Base-by-base conservation (phyloP, 2,113 vertebrate species). In the Platysteira castanea region DNA sequence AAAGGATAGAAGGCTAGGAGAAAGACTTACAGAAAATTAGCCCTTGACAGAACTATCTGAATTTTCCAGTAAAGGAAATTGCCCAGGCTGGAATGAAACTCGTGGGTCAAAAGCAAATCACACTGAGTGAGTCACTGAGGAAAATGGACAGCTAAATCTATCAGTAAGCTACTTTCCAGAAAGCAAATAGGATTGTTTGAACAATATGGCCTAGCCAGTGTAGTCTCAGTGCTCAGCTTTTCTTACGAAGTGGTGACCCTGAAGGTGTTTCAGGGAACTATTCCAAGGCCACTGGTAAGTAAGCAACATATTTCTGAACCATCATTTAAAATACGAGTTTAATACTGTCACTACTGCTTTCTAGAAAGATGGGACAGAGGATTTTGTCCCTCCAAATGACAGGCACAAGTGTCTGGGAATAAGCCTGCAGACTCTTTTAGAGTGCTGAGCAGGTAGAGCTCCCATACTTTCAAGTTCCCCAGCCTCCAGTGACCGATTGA, bases 31-130 rank as follows among this genome's bases (percentile, higher is more conserved):
- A 86, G 44, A 86, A 76, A 88, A 87, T 39, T 44, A 70, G 52
- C 14, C 16, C 50, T 67, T 74, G 65, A 44, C 21, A 70, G 61
- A 90, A 59, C 20, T 37, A 46, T 15, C 28, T 6, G 2, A 79
- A 75, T 83, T 96, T 82, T 31, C 39, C 75, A 68, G 33, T 20
- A 54, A 67, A 88, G 14, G 17, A 74, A 88, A 85, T 67, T 63
- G 6, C 13, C 39, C 47, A 83, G 61, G 30, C 50, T 65, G 64
- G 27, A 92, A 53, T 18, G 28, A 79, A 94, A 88, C n/a, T 41
- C 52, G 28, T 10, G 10, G 56, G 23, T 74, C 61, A 85, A 85
- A 88, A 64, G 67, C n/a, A 94, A 87, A 79, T 75, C 27, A 31
- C 31, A n/a, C 13, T 5, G 30, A 57, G 17, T 28, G 20, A 86